Percentiles rank a stretch among this genome's conserved stretches.
phyloP scores from a whole-genome alignment of 1,140 invertebrate species.

The Drosophila tristis region DNA sequence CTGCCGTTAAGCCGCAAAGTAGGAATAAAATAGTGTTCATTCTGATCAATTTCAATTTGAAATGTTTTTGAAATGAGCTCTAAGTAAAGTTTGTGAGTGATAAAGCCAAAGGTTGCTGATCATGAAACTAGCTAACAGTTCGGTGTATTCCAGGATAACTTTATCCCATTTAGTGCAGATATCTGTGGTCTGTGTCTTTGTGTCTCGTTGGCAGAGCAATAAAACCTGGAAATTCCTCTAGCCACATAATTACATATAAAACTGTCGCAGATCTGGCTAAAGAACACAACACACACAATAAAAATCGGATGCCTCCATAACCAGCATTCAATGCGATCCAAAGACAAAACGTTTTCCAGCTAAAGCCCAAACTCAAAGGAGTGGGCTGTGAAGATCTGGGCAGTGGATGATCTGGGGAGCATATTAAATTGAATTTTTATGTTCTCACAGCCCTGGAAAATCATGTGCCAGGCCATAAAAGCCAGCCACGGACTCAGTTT shows the following conservation, averaged over 20 bases:
- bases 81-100: no score
- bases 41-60: no score
- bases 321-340: conserved; percentile 51
- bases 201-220: no score
- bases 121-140: no score
- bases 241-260: conserved; percentile 23
- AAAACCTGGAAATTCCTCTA: background rate
- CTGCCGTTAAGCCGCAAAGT: no score
- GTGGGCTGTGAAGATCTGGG: background rate
- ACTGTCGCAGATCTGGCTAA: conserved; percentile 8
- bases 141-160: no score
- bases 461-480: conserved; percentile 70
- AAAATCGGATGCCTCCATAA: conserved; percentile 3
- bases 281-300: conserved; percentile 18
- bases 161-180: no score
- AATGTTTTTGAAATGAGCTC: no score
- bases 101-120: no score
- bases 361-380: conserved; percentile 26
- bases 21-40: no score
- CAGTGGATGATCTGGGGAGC: conserved; percentile 35
- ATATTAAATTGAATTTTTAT: conserved; percentile 82
- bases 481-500: conserved; percentile 29
- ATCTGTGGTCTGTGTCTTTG: no score
- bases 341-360: conserved; percentile 71
- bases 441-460: conserved; percentile 75